Evolutionary conservation across 2,888 invertebrate genomes (phyloP).

Genomic region (Sphaerophoria taeniata): DNA sequence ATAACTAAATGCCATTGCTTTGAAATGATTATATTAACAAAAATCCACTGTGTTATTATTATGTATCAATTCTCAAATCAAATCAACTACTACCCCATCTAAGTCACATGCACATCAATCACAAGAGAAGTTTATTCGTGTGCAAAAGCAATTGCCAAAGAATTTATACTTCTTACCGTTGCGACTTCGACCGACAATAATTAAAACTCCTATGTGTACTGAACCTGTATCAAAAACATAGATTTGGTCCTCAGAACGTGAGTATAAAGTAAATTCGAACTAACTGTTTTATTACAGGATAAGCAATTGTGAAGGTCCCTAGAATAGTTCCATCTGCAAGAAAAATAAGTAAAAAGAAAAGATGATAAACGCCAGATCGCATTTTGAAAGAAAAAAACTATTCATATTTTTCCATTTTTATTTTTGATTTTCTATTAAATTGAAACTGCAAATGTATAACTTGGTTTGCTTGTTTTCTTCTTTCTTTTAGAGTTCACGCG

Average conservation of each 20-base stretch:
- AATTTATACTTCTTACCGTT: constrained; percentile 73
- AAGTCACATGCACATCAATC: constrained; percentile 72
- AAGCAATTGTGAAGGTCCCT: constrained; percentile 8
- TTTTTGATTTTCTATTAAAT: neutral
- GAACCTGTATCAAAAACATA: constrained; percentile 62
- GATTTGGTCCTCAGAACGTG: constrained; percentile 62
- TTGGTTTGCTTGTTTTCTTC: constrained; percentile 10
- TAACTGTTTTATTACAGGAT: constrained; percentile 72
- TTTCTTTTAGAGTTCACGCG: constrained; percentile 50
- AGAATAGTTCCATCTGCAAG: neutral
- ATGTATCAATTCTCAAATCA: constrained; percentile 75
- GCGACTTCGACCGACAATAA: constrained; percentile 49
- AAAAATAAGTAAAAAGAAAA: constrained; percentile 20
- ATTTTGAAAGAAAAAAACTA: neutral
- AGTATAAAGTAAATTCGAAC: constrained; percentile 70
- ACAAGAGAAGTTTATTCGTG: constrained; percentile 68
- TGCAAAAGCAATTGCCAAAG: constrained; percentile 70
- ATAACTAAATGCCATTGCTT: constrained; percentile 46
- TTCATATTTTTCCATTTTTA: neutral
- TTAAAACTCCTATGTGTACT: constrained; percentile 64
- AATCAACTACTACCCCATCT: constrained; percentile 72
- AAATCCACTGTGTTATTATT: constrained; percentile 76
- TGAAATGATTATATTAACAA: constrained; percentile 74
- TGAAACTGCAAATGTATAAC: neutral
- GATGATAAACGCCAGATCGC: constrained; percentile 26